Conservation (phyloP, 2,797 vertebrate species). For the Uromys caudimaculatus region DNA sequence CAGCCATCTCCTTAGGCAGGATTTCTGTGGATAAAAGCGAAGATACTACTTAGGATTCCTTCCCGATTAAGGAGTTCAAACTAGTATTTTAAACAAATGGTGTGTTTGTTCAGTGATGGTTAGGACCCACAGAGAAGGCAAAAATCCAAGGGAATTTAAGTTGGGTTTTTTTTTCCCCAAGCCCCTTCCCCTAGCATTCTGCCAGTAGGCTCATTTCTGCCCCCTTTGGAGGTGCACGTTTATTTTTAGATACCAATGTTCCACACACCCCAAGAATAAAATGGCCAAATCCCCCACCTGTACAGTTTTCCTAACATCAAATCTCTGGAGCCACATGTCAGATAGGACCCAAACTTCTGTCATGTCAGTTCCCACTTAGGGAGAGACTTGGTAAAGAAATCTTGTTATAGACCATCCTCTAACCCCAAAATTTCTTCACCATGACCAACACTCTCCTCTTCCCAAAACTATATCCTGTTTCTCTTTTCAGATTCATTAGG, state of each 20-base stretch:
- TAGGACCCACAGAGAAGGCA: neutral
- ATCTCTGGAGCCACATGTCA: neutral
- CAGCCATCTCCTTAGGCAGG: neutral
- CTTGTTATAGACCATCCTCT: neutral
- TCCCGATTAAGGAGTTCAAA: conserved; percentile 12
- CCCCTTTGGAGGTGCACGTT: neutral
- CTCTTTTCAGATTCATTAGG: neutral
- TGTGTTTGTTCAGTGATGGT: neutral
- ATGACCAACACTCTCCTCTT: neutral
- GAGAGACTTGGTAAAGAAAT: neutral
- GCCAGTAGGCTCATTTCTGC: neutral
- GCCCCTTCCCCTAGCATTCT: neutral
- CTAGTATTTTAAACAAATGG: conserved; percentile 22
- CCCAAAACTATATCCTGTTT: neutral
- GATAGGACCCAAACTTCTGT: neutral
- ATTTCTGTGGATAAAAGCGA: neutral
- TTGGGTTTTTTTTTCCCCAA: conserved; percentile 23
- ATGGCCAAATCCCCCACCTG: neutral
- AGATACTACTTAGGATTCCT: conserved; percentile 3
- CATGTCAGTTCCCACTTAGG: neutral
- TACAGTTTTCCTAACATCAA: neutral
- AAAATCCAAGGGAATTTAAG: neutral
- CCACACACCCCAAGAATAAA: neutral
- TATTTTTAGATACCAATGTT: neutral
- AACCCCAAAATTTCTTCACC: neutral